Evolutionary conservation across 2,113 vertebrate species (phyloP), one percentile per base, ranked within the genome.

Genomic region (Geothlypis trichas): DNA sequence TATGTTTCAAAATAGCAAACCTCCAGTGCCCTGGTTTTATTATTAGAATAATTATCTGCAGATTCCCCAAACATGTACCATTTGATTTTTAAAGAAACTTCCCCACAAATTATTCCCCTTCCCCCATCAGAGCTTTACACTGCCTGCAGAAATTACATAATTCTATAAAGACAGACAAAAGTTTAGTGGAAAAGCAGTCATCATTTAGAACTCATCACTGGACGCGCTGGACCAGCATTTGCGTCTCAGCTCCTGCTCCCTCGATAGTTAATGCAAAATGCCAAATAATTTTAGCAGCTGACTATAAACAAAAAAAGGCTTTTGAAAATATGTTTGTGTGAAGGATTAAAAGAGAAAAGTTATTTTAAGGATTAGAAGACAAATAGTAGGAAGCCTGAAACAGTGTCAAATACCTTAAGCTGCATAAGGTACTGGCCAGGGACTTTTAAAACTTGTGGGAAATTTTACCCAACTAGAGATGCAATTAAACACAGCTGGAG

Each of bases 381-480:
- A 69, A 92, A 77, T 10, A 66, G 22, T 7, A 62, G 23, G 26
- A 76, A 80, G 26, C 27, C 26, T 67, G 76, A 84, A 94, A 49
- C 8, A 61, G 26, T 6, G 15, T 58, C 37, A 58, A 26, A n/a
- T 55, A 21, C 33, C 33, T 76, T n/a, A 52, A 35, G 11, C 23
- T 82, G 42, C 20, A 20, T 11, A 16, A 73, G 39, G 41, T 55
- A 61, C 0, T 0, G 15, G 28, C 21, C 51, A 65, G 17, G 10
- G 30, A 62, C 57, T 75, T 89, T 20, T 42, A 62, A 84, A 91
- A 87, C 28, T 71, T 51, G 20, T 62, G 42, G 46, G 35, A 84
- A 74, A 26, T 75, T 93, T 84, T 49, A 78, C n/a, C 9, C 61
- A 82, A 57, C 42, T 69, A 62, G 66, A 91, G 18, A 26, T 55